A percentile compares a stretch with the other conserved stretches of the same genome.
Conservation (phyloP, 1,140 invertebrate species). For the Drosophila malerkotliana region DNA sequence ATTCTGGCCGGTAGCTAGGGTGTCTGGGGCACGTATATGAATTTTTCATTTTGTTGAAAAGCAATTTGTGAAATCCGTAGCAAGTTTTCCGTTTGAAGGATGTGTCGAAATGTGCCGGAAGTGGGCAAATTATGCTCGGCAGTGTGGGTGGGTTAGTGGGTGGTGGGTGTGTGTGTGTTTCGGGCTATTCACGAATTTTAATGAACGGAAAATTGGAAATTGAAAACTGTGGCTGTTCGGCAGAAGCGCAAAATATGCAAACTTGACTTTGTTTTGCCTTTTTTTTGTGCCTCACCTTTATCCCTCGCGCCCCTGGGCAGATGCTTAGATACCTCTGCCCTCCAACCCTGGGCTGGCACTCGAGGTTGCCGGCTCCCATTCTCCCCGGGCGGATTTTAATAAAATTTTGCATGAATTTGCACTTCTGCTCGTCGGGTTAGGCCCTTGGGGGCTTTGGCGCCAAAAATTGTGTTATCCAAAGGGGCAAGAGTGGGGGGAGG, state of each 20-base stretch:
- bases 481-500: neutral
- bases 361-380: neutral
- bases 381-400: constrained; percentile 41
- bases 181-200: constrained; percentile 71
- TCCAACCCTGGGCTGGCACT: constrained; percentile 19
- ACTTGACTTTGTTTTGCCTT: constrained; percentile 26
- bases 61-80: constrained; percentile 74
- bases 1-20: too few relatives aligned
- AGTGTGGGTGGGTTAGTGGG: neutral
- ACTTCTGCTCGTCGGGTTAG: constrained; percentile 21
- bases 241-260: constrained; percentile 9
- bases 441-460: neutral
- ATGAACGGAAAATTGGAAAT: constrained; percentile 75
- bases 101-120: constrained; percentile 41
- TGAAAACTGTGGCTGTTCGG: constrained; percentile 67
- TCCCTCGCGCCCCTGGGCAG: too few relatives aligned
- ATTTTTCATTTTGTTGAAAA: constrained; percentile 79
- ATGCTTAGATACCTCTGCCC: too few relatives aligned
- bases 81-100: constrained; percentile 50
- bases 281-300: too few relatives aligned
- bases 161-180: constrained; percentile 27
- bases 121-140: constrained; percentile 54
- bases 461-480: constrained; percentile 7
- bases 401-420: constrained; percentile 65
- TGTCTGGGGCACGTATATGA: constrained; percentile 54